Percentiles rank a stretch among this genome's conserved stretches.
Evolutionary conservation across 2,888 invertebrate species (phyloP).

Genomic region (Lepidonotus clava): DNA sequence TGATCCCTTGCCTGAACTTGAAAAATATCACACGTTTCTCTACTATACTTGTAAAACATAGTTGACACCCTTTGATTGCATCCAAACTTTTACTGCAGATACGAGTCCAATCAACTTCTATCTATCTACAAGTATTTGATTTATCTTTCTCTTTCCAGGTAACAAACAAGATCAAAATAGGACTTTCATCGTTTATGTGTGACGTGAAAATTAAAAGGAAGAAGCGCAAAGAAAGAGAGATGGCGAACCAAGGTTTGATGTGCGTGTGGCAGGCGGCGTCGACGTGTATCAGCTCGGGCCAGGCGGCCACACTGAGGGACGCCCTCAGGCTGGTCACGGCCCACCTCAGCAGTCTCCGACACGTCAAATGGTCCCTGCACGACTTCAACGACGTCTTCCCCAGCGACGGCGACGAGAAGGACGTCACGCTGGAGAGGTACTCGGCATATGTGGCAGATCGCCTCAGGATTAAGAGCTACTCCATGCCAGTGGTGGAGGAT

Average conservation of each 20-base stretch:
- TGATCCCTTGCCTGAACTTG: too few relatives aligned
- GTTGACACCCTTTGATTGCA: too few relatives aligned
- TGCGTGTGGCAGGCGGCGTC: constrained; percentile 64
- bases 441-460: not conserved
- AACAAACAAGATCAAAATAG: too few relatives aligned
- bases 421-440: constrained; percentile 31
- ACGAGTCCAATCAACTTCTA: too few relatives aligned
- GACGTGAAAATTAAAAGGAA: too few relatives aligned
- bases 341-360: not conserved
- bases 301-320: not conserved
- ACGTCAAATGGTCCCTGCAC: not conserved
- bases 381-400: constrained; percentile 12
- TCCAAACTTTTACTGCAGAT: too few relatives aligned
- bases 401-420: not conserved
- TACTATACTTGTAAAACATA: too few relatives aligned
- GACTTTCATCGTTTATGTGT: too few relatives aligned
- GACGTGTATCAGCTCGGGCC: not conserved
- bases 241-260: constrained; percentile 54
- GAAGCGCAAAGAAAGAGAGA: constrained; percentile 54
- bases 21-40: too few relatives aligned
- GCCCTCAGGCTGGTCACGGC: not conserved
- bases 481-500: not conserved
- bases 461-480: not conserved
- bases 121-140: too few relatives aligned
- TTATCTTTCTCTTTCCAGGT: too few relatives aligned